A percentile compares a stretch with the other conserved stretches of the same genome.
phyloP scores from a whole-genome alignment of 1,140 invertebrate species.

The Panulirus ornatus region DNA sequence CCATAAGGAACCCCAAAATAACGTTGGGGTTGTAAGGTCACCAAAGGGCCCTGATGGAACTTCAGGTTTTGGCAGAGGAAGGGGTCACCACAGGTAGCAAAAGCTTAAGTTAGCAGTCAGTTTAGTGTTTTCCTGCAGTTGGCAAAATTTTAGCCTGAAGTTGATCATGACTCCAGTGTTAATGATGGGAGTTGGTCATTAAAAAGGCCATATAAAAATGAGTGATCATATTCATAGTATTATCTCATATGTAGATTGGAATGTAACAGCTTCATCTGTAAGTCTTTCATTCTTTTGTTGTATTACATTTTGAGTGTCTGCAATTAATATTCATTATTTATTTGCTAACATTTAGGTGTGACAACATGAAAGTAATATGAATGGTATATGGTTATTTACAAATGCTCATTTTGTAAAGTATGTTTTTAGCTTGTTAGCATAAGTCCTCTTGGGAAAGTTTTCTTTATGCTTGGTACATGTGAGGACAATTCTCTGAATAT shows the following conservation, averaged over 20 bases:
- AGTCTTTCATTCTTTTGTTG: background rate
- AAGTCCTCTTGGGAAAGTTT: too few relatives aligned
- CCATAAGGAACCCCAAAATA: conserved; percentile 39
- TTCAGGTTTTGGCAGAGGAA: conserved; percentile 55
- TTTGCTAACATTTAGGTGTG: background rate
- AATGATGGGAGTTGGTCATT: background rate
- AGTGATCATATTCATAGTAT: background rate
- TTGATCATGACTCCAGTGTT: background rate
- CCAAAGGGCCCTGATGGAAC: conserved; percentile 59
- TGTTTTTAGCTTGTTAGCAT: background rate
- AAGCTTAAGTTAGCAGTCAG: conserved; percentile 26
- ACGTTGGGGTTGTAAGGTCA: conserved; percentile 45
- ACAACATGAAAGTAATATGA: background rate
- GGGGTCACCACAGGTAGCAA: conserved; percentile 53
- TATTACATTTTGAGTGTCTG: background rate
- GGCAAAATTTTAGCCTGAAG: conserved; percentile 4
- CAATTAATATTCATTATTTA: conserved; percentile 12
- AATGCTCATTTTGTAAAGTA: background rate
- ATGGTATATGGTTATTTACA: background rate
- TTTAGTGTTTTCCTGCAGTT: conserved; percentile 10
- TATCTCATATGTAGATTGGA: background rate
- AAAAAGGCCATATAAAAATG: background rate
- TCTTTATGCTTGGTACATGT: background rate
- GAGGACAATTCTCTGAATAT: conserved; percentile 2
- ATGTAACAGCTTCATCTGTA: background rate